phyloP scores from a whole-genome alignment of 2,113 vertebrate species.

The Martes martes region DNA sequence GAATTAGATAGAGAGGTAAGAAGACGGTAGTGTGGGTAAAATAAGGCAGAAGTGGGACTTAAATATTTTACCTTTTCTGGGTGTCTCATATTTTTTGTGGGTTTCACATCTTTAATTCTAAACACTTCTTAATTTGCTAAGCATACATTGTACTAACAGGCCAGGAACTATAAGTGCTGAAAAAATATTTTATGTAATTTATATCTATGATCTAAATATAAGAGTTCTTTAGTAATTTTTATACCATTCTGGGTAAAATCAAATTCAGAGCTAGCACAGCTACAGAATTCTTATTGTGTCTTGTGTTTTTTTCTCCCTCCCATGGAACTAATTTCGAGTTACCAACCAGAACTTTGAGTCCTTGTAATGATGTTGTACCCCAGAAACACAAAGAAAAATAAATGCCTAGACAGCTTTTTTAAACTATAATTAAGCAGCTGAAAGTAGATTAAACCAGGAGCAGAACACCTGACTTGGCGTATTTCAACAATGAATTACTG shows the following conservation, averaged over 20 bases:
- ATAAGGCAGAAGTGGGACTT: neutral
- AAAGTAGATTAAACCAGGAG: neutral
- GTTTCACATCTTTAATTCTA: neutral
- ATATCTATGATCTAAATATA: neutral
- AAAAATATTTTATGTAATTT: neutral
- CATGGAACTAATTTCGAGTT: conserved; percentile 27
- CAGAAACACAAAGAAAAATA: neutral
- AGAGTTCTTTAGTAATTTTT: neutral
- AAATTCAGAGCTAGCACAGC: neutral
- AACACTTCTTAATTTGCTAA: neutral
- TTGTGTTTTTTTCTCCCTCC: neutral
- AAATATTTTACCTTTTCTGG: neutral
- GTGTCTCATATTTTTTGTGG: neutral
- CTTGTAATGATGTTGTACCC: neutral
- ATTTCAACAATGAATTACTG: neutral
- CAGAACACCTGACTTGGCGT: neutral
- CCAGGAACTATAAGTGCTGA: neutral
- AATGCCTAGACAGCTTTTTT: neutral
- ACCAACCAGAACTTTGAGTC: neutral
- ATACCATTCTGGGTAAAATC: neutral
- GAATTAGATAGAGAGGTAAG: conserved; percentile 97
- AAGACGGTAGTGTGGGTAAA: neutral
- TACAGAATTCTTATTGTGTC: neutral
- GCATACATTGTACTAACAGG: neutral
- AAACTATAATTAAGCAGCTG: neutral